Percentiles rank a stretch among this genome's conserved stretches.
Evolutionary conservation across 2,888 invertebrate species (phyloP).

Genomic region (Blastobasis lacticolella): DNA sequence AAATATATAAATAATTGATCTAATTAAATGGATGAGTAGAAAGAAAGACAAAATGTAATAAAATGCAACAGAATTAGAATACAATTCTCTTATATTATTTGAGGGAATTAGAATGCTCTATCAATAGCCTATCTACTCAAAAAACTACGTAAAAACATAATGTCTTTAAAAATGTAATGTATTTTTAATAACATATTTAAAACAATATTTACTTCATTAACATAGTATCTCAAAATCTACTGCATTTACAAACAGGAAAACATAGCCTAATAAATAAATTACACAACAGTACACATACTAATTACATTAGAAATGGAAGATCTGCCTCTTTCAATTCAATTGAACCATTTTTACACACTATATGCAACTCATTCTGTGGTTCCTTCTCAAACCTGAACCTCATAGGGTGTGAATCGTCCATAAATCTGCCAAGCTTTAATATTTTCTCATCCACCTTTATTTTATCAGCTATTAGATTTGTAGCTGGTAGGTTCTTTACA

Average conservation of each 20-base stretch:
- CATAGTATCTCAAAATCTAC: background rate
- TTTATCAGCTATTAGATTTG: slow-evolving; percentile 66
- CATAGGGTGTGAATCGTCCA: slow-evolving; percentile 64
- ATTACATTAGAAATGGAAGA: slow-evolving; percentile 49
- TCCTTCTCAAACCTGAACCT: slow-evolving; percentile 62
- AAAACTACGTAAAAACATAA: too few species aligned
- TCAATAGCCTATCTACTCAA: too few species aligned
- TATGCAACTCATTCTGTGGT: slow-evolving; percentile 56
- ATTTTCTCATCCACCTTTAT: slow-evolving; percentile 64
- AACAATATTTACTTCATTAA: background rate
- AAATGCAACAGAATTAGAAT: too few species aligned
- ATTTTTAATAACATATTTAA: background rate
- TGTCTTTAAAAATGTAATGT: too few species aligned
- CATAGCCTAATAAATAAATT: slow-evolving; percentile 15
- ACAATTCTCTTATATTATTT: too few species aligned
- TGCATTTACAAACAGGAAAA: slow-evolving; percentile 15
- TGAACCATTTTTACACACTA: slow-evolving; percentile 70
- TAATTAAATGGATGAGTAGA: too few species aligned
- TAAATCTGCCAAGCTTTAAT: slow-evolving; percentile 57
- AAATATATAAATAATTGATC: too few species aligned
- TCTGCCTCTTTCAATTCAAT: slow-evolving; percentile 62
- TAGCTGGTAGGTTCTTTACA: slow-evolving; percentile 56
- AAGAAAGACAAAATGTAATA: too few species aligned
- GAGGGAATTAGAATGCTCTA: too few species aligned
- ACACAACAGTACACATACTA: slow-evolving; percentile 12